Conservation (phyloP, 2,113 vertebrate genomes). For the Pyxicephalus adspersus region DNA sequence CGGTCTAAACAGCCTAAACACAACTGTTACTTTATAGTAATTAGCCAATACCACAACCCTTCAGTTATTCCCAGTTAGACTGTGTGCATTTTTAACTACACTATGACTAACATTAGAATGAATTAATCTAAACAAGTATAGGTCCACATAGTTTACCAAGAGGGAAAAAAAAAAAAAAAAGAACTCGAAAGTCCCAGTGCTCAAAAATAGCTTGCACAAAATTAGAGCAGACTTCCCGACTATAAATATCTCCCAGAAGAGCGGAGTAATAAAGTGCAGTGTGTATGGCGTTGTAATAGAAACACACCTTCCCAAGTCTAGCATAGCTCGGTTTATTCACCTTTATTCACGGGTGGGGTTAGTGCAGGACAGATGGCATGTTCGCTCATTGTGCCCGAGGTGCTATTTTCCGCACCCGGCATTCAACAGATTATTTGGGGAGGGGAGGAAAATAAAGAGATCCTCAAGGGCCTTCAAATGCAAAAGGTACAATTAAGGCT, state of each 20-base stretch:
- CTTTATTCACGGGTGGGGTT: constrained; percentile 18
- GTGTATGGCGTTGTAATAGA: background rate
- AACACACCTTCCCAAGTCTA: constrained; percentile 2
- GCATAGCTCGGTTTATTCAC: background rate
- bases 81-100: too few species aligned
- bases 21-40: too few species aligned
- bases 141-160: too few species aligned
- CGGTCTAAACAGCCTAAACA: too few species aligned
- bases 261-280: too few species aligned
- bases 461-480: background rate
- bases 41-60: too few species aligned
- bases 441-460: constrained; percentile 12
- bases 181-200: background rate
- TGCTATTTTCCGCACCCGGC: constrained; percentile 27
- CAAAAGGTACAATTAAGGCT: constrained; percentile 14
- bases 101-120: too few species aligned
- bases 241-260: background rate
- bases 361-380: constrained; percentile 1
- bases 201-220: background rate
- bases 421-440: background rate
- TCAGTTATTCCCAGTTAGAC: too few species aligned
- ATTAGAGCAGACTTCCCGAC: background rate
- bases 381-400: constrained; percentile 32
- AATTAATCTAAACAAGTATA: too few species aligned
- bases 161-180: too few species aligned